phyloP scores from a whole-genome alignment of 2,113 vertebrate species.

The Egretta garzetta region DNA sequence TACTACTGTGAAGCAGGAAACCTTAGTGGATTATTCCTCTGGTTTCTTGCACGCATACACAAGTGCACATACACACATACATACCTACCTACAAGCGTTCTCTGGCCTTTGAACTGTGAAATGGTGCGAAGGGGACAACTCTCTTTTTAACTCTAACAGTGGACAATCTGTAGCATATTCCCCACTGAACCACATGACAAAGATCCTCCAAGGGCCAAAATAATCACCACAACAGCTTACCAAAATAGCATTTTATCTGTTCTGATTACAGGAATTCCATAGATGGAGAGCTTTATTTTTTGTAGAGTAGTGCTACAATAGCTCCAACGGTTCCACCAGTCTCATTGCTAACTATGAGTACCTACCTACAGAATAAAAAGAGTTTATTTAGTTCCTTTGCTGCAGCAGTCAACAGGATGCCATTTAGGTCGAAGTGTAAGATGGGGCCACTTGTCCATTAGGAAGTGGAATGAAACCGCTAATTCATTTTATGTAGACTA shows the following conservation, averaged over 20 bases:
- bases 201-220: not conserved
- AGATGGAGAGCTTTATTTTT: not conserved
- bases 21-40: not conserved
- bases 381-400: conserved; percentile 21
- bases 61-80: not conserved
- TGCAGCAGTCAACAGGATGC: conserved; percentile 8
- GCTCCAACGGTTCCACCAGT: not conserved
- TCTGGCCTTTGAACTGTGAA: not conserved
- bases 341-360: not conserved
- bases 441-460: conserved; percentile 61
- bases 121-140: not conserved
- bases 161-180: not conserved
- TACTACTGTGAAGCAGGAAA: not conserved
- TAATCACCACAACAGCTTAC: not conserved
- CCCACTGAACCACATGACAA: not conserved
- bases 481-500: conserved; percentile 59
- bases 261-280: not conserved
- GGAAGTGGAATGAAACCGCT: conserved; percentile 53
- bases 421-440: conserved; percentile 48
- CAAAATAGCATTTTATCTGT: not conserved
- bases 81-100: not conserved
- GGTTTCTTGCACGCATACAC: not conserved
- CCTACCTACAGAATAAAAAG: conserved; percentile 1
- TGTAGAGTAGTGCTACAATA: not conserved
- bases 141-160: not conserved